Evolutionary conservation across 2,113 vertebrate genomes (phyloP), one percentile per base, ranked within the genome.

Genomic region (Mola mola): DNA sequence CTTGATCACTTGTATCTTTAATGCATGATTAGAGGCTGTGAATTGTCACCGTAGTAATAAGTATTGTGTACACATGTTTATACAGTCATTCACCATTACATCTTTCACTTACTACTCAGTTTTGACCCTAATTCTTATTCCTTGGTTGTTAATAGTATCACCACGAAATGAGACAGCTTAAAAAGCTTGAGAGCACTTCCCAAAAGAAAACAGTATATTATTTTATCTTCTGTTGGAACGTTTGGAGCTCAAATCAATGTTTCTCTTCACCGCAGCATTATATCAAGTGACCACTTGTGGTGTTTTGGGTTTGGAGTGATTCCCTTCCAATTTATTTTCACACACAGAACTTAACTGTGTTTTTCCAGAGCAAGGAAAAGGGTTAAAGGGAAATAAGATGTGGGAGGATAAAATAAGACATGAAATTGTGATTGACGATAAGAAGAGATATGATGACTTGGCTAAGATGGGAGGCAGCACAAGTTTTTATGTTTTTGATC

Each of bases 401-500:
- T 17, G 24, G 1, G 13, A 19, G 56, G 64, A 44, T 63, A 9
- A 70, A 66, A 49, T 64, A 53, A 51, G 57, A 72, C 36, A 52
- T 62, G 36, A 40, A 66, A 46, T 47, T 57, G 47, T 61, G 20
- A 69, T 15, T 43, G 64, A 49, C 73, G 22, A 63, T 63, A 58
- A 61, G 40, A 64, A 24, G 25, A 61, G 51, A 73, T 53, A 69
- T 16, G 55, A 56, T 48, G 17, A 19, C 41, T 51, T 37, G 29
- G 26, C 13, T 51, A 28, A 40, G 44, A 53, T 40, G 31, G 28
- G 41, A 41, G 15, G 20, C 8, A 19, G 33, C 33, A 17, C 6
- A 5, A 26, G 6, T 24, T 40, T 25, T 25, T 4, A 3, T 7
- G 2, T 51, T 20, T 58, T 33, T 33, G 4, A 29, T 9, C 9